Percentiles rank a stretch among this genome's conserved stretches.
phyloP scores from a whole-genome alignment of 2,888 invertebrate species.

The Amblyteles armatorius region DNA sequence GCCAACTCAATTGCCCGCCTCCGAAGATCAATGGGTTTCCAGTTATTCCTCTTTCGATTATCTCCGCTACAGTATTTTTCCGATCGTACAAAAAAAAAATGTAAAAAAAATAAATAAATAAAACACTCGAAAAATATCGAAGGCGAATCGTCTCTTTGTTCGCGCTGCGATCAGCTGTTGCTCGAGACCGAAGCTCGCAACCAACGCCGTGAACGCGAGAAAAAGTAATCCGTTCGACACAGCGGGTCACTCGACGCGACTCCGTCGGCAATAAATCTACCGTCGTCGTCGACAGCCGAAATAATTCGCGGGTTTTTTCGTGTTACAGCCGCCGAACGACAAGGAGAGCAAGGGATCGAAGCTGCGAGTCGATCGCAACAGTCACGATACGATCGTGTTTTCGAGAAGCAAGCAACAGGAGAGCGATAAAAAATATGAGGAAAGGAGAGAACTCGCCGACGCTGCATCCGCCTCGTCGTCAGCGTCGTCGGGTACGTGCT shows the following conservation, averaged over 20 bases:
- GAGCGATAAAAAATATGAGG: constrained; percentile 36
- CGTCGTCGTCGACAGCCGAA: constrained; percentile 3
- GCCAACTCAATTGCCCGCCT: not conserved
- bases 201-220: too few species aligned
- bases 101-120: not conserved
- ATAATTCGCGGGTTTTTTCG: constrained; percentile 45
- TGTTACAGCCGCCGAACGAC: constrained; percentile 69
- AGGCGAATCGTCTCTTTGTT: too few species aligned
- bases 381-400: constrained; percentile 51
- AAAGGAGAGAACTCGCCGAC: not conserved
- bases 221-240: not conserved
- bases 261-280: not conserved
- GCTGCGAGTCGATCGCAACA: constrained; percentile 27
- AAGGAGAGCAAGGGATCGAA: constrained; percentile 59
- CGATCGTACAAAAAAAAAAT: not conserved
- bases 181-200: too few species aligned
- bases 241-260: not conserved
- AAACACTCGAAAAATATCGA: too few species aligned
- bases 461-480: not conserved
- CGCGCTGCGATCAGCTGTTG: too few species aligned
- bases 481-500: constrained; percentile 67
- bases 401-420: constrained; percentile 53
- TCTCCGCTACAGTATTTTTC: not conserved
- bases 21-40: not conserved
- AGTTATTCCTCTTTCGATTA: not conserved